Base-by-base conservation (phyloP, 2,888 invertebrate species). In the Teleiodes luculella region DNA sequence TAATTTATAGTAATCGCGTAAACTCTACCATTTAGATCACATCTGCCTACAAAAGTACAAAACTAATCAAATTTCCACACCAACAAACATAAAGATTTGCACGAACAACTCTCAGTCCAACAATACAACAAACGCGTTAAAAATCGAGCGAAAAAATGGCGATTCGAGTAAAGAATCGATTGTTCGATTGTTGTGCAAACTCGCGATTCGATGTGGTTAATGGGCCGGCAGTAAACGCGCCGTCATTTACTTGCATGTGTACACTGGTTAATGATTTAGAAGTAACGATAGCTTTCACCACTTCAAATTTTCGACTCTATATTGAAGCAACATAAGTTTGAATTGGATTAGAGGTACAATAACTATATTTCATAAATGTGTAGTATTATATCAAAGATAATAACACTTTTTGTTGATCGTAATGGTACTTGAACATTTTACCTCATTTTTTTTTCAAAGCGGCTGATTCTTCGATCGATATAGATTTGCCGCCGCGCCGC, bases 11-110 rank as follows among this genome's bases (percentile, higher is more conserved):
- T 67, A 74, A 72, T 73, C 65, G 68, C 59, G 71, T 76, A 75
- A 76, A 79, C 63, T 70, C 61, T 53, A 63, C 70, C 70, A 80
- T 79, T n/a, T 78, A 76, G 61, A 62, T 58, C 63, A 74, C 83
- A 85, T 86, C 79, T 85, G 85, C 78, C 28, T 24, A 43, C 43
- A 43, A 43, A 43, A 41, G 70, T 69, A 76, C 73, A 83, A 81
- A 83, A 79, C 84, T 80, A 84, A 86, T 86, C 77, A 77, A 86
- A 86, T 86, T 87, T 88, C 83, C 84, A 86, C 86, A 76, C 85
- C 76, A 76, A 70, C 67, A 62, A 68, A 66, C 61, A 76, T 69
- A 72, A 71, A 72, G 69, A 43, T 43, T 43, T 68, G 65, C 43
- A 28, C 43, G 73, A 70, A 74, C 76, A 76, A 78, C 78, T 74